Evolutionary conservation across 2,888 invertebrate genomes (phyloP).

Genomic region (Disparrhopalites patrizii): DNA sequence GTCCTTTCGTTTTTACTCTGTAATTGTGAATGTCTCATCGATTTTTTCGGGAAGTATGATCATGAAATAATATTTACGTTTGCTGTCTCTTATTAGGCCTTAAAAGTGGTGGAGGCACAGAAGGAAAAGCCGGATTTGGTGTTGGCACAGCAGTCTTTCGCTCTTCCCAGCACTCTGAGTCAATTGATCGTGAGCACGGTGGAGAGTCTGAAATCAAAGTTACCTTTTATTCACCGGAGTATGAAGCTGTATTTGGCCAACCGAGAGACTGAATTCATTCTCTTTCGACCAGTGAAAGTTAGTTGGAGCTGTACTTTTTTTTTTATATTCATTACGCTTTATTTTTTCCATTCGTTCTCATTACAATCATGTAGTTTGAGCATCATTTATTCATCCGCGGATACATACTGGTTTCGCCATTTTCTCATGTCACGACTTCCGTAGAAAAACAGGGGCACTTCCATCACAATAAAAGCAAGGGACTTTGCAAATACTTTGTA

Average conservation of each 20-base stretch:
- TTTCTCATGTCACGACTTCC: too few relatives aligned
- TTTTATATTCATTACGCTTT: conserved; percentile 22
- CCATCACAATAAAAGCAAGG: too few relatives aligned
- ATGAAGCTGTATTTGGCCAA: conserved; percentile 96
- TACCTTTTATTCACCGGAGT: conserved; percentile 76
- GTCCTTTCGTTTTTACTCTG: too few relatives aligned
- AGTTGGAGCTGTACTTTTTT: conserved; percentile 45
- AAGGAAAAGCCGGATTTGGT: conserved; percentile 56
- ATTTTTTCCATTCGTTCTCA: background rate
- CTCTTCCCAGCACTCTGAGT: conserved; percentile 44
- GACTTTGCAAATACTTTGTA: too few relatives aligned
- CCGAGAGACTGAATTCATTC: conserved; percentile 92
- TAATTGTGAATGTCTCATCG: too few relatives aligned
- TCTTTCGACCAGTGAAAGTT: conserved; percentile 89
- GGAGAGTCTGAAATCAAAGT: conserved; percentile 63
- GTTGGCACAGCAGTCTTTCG: conserved; percentile 47
- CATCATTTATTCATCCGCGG: too few relatives aligned
- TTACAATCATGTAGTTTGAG: background rate
- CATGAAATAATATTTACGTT: too few relatives aligned
- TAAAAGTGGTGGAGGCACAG: conserved; percentile 69
- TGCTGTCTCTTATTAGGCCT: too few relatives aligned
- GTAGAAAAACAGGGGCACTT: too few relatives aligned
- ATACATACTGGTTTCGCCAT: too few relatives aligned
- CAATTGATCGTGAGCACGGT: conserved; percentile 45
- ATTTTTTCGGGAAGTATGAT: too few relatives aligned